phyloP scores from a whole-genome alignment of 2,797 vertebrate genomes.

The Galaxias olidus region DNA sequence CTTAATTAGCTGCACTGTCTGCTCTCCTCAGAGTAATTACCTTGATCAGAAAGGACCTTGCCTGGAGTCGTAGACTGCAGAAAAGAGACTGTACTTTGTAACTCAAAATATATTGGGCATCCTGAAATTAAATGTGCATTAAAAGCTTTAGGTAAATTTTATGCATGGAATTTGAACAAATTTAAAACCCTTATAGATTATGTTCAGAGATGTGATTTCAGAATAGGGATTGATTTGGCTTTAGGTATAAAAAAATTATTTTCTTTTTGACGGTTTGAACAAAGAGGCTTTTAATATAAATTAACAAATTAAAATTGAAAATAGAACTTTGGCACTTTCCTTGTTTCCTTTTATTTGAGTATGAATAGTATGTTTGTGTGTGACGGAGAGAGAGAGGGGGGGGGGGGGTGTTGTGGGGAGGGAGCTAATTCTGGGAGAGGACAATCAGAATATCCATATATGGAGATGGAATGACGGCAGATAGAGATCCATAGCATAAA shows the following conservation, averaged over 20 bases:
- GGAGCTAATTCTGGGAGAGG: constrained; percentile 51
- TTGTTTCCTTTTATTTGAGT: constrained; percentile 30
- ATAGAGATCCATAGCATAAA: constrained; percentile 32
- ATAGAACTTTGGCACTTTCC: constrained; percentile 52
- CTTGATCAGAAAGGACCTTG: constrained; percentile 72
- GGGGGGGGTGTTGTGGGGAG: constrained; percentile 25
- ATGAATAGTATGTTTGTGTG: background rate
- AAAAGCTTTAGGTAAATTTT: constrained; percentile 62
- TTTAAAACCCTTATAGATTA: constrained; percentile 66
- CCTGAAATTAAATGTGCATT: constrained; percentile 66
- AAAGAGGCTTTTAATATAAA: constrained; percentile 40
- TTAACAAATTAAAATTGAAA: constrained; percentile 63
- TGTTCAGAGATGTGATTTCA: constrained; percentile 55
- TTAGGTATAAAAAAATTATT: constrained; percentile 39
- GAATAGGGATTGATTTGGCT: constrained; percentile 64
- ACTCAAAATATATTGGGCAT: constrained; percentile 56
- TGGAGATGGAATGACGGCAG: constrained; percentile 34
- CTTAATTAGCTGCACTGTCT: constrained; percentile 76
- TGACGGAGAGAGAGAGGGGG: background rate
- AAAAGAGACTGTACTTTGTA: constrained; percentile 37
- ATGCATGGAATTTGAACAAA: constrained; percentile 54
- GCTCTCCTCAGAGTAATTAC: constrained; percentile 73
- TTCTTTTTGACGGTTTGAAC: constrained; percentile 40
- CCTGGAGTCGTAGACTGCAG: constrained; percentile 56
- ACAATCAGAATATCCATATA: constrained; percentile 53